These are phyloP conservation scores for Zele albiditarsus DNA, from an alignment of 2,888 invertebrate genomes.

Conservation along the genomic window DNA sequence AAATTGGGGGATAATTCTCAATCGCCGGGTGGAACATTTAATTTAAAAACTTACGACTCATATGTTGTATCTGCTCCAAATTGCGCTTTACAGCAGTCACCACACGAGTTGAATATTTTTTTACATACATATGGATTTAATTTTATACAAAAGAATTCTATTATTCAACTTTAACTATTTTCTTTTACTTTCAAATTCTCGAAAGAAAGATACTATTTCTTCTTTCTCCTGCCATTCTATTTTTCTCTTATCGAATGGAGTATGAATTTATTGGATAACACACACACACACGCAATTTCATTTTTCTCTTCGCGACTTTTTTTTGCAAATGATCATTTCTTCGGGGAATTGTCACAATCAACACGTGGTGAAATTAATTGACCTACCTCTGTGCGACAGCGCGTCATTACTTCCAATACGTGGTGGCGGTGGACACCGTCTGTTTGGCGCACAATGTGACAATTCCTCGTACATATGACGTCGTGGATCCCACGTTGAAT, in stretches of 20 bases:
- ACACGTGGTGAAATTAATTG: constrained; percentile 45
- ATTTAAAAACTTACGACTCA: constrained; percentile 55
- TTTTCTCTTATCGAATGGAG: background rate
- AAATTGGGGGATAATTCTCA: constrained; percentile 6
- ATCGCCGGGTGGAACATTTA: constrained; percentile 51
- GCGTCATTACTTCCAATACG: constrained; percentile 75
- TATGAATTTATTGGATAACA: constrained; percentile 2
- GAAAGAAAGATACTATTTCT: background rate
- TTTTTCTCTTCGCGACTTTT: background rate
- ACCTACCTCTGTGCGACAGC: constrained; percentile 71
- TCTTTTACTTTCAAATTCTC: background rate
- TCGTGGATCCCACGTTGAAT: constrained; percentile 92
- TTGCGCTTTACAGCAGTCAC: constrained; percentile 45
- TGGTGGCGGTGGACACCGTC: constrained; percentile 74
- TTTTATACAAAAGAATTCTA: constrained; percentile 3
- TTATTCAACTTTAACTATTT: background rate
- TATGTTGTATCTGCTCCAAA: constrained; percentile 56
- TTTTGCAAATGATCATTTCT: background rate
- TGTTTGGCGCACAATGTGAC: constrained; percentile 76
- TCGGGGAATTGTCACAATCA: background rate
- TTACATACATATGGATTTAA: background rate
- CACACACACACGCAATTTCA: background rate
- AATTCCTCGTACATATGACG: constrained; percentile 93
- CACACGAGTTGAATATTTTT: constrained; percentile 7
- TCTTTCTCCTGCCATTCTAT: background rate